A percentile compares a stretch with the other conserved stretches of the same genome.
Evolutionary conservation across 35 echinoderm and acorn worm genomes (phyloP).

Genomic region (Heliocidaris tuberculata): DNA sequence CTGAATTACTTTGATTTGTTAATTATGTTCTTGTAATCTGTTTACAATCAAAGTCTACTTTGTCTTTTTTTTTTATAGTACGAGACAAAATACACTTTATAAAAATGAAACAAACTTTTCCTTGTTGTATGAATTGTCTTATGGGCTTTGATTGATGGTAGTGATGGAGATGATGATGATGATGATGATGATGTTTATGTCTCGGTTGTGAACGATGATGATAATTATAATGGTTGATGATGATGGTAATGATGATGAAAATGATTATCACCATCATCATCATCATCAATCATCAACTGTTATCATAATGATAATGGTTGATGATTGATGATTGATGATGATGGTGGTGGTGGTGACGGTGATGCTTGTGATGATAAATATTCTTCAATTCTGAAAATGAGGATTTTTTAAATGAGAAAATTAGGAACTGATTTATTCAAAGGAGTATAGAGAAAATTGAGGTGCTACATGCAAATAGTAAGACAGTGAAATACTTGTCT

Average conservation of each 20-base stretch:
- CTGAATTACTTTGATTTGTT: background rate
- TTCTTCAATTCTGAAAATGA: no score
- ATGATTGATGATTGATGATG: background rate
- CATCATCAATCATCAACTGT: no score
- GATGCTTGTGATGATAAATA: background rate
- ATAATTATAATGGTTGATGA: background rate
- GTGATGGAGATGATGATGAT: background rate
- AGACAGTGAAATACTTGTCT: no score
- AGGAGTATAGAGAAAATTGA: no score
- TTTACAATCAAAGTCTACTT: constrained; percentile 11
- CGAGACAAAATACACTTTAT: constrained; percentile 27
- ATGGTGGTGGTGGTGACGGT: background rate
- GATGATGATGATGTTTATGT: background rate
- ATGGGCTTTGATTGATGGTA: background rate
- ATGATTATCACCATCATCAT: background rate
- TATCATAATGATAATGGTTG: no score
- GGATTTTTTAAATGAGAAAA: no score
- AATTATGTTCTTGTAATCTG: constrained; percentile 30
- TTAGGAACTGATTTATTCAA: no score
- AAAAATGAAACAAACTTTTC: background rate
- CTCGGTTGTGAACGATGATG: background rate
- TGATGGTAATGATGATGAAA: background rate
- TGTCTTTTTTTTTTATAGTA: constrained; percentile 35
- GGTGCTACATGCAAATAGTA: no score
- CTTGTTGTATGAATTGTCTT: background rate